A percentile compares a stretch with the other conserved stretches of the same genome.
Conservation (phyloP, 2,113 vertebrate genomes). For the Fulmarus glacialis region DNA sequence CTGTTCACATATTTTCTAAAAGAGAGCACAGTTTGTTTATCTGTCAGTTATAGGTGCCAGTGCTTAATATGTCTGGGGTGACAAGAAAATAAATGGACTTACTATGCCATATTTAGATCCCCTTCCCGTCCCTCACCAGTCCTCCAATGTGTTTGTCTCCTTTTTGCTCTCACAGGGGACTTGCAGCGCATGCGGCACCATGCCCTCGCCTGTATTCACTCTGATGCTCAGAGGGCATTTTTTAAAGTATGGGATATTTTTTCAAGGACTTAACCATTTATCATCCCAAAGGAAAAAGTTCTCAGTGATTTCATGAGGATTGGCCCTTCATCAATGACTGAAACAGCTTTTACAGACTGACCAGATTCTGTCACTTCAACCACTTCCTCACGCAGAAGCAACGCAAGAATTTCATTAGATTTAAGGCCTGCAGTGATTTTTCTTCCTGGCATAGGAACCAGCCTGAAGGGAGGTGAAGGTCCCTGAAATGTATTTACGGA, state of each 20-base stretch:
- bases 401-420: neutral
- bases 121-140: neutral
- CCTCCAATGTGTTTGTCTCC: neutral
- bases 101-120: conserved; percentile 29
- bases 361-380: neutral
- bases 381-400: neutral
- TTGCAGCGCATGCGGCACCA: neutral
- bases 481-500: neutral
- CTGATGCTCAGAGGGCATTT: neutral
- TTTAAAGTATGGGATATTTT: neutral
- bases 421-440: neutral
- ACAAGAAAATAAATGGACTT: conserved; percentile 62
- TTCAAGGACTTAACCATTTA: neutral
- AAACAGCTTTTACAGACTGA: neutral
- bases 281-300: neutral
- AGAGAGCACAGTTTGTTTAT: conserved; percentile 61
- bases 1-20: conserved; percentile 39
- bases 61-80: conserved; percentile 24
- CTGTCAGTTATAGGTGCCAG: conserved; percentile 46
- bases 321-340: neutral
- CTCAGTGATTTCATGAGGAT: neutral
- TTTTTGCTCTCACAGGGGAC: neutral
- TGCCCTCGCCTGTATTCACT: neutral
- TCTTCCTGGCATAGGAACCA: neutral
- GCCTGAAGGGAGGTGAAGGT: neutral